Conservation (phyloP, 2,888 invertebrate species). For the Cryptus armator region DNA sequence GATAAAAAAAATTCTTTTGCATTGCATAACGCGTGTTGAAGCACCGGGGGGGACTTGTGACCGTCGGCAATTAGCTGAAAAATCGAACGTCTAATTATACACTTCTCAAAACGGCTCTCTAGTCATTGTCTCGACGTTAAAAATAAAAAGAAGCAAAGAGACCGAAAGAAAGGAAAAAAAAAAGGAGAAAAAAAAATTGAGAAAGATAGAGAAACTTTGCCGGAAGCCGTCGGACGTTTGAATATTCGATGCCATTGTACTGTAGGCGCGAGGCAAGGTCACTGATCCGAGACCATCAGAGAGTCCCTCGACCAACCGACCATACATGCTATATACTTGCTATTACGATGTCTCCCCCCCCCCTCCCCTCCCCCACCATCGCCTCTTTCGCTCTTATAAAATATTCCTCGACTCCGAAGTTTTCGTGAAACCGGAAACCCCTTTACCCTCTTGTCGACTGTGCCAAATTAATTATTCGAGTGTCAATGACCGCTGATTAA, state of each 20-base stretch:
- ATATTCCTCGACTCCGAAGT: conserved; percentile 55
- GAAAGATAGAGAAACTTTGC: conserved; percentile 69
- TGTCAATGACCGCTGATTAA: conserved; percentile 3
- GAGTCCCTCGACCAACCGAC: conserved; percentile 47
- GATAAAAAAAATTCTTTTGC: neutral
- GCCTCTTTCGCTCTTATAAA: conserved; percentile 33
- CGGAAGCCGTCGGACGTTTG: conserved; percentile 77
- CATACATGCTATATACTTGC: conserved; percentile 38
- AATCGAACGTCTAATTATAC: conserved; percentile 73
- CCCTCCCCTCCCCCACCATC: neutral
- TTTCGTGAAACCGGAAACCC: conserved; percentile 65
- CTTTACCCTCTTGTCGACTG: conserved; percentile 35
- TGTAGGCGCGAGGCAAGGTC: conserved; percentile 77
- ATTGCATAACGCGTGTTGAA: conserved; percentile 3
- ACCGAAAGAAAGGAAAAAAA: conserved; percentile 9
- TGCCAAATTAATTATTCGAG: conserved; percentile 17
- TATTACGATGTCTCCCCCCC: conserved; percentile 17
- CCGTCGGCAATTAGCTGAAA: conserved; percentile 74
- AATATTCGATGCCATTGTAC: conserved; percentile 82
- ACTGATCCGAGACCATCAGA: conserved; percentile 74
- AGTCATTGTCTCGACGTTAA: conserved; percentile 21
- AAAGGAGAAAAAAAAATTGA: conserved; percentile 41
- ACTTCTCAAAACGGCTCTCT: neutral
- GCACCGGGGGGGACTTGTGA: conserved; percentile 46
- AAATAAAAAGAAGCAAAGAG: neutral